A percentile compares a stretch with the other conserved stretches of the same genome.
Evolutionary conservation across 2,888 invertebrate genomes (phyloP).

Genomic region (Crossocerus cetratus): DNA sequence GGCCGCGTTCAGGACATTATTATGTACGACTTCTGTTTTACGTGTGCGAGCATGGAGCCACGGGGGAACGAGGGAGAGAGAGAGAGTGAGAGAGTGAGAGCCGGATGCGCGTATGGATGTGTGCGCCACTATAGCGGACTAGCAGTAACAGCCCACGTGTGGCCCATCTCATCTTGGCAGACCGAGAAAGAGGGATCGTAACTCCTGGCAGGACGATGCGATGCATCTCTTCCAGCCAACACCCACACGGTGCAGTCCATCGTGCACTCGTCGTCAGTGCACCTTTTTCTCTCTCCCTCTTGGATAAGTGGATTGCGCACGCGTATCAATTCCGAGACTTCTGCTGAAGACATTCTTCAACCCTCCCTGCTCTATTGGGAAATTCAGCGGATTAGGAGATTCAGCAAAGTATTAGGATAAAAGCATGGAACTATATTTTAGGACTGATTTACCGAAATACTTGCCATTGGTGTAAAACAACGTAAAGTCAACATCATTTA

Average conservation of each 20-base stretch:
- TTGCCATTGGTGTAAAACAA: too few species aligned
- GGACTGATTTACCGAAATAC: too few species aligned
- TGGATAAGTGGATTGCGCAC: neutral
- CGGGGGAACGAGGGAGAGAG: neutral
- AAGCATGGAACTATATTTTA: too few species aligned
- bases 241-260: conserved; percentile 37
- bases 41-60: conserved; percentile 18
- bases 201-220: conserved; percentile 56
- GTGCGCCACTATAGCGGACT: conserved; percentile 4
- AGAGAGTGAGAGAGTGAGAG: neutral
- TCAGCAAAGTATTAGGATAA: too few species aligned
- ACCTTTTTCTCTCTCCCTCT: neutral
- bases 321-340: neutral
- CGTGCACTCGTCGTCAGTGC: conserved; percentile 29
- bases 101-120: neutral
- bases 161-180: conserved; percentile 23
- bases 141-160: conserved; percentile 22
- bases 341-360: neutral
- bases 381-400: neutral
- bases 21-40: conserved; percentile 40
- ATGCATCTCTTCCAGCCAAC: conserved; percentile 53
- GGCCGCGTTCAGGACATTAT: conserved; percentile 37
- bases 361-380: neutral
- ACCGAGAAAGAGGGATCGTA: conserved; percentile 30
- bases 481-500: too few species aligned